Evolutionary conservation across 2,888 invertebrate genomes (phyloP), one percentile per base, ranked within the genome.

Genomic region (Piscicola geometra): DNA sequence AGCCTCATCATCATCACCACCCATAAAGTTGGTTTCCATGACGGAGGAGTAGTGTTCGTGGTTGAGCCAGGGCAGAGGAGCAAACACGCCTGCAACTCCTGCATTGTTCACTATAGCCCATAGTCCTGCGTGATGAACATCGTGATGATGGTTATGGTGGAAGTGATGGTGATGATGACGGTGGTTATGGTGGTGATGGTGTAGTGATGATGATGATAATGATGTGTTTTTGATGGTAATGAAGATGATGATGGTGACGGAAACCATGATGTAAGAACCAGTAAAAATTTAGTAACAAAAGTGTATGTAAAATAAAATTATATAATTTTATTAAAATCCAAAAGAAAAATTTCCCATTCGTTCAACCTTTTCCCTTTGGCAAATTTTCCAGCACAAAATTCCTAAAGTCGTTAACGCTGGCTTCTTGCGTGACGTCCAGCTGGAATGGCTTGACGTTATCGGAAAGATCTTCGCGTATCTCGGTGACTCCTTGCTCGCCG

Each of bases 71-170:
- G 84, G 83, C 32, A 83, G 71, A 30, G 76, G 76, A 67, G 83
- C 83, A 3, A 82, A 78, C 70, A 81, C 81, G 74, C 82, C 83
- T 80, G 82, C 82, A 15, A 84, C 81, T 5, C 84, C 84, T 64
- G 84, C 84, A 79, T 85, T 85, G 80, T 84, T 85, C 33, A 85
- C 84, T 28, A 85, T 74, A 33, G 83, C 84, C 84, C 85, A 85
- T 25, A 56, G 25, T 18, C 60, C 35, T 68, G 25, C 18, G 35
- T 68, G 35, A 33, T 68, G 32, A 33, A 3, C 9, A 68, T 68
- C 30, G n/a, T n/a, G 32, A 68, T 68, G 69, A 68, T 28, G 69
- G 30, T 68, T 12, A 68, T 28, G 69, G 30, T 71, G 71, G 18
- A 3, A 36, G n/a, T 66, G 73, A 73, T 32, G 73, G 68, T 66